These are phyloP conservation scores for Epinephelus malabaricus DNA, from an alignment of 2,797 vertebrate genomes.

Conservation along the genomic window DNA sequence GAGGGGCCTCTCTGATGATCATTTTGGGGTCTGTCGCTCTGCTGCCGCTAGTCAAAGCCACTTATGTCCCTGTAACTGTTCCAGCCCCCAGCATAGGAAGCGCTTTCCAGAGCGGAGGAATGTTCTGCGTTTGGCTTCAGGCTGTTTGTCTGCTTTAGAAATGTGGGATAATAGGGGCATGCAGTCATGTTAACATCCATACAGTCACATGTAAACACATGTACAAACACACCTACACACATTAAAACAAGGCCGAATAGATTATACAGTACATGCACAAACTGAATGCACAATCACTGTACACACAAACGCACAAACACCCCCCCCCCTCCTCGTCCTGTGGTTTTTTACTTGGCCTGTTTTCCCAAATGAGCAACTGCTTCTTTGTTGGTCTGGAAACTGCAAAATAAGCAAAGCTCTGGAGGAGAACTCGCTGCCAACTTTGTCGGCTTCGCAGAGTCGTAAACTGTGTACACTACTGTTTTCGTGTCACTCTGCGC, in stretches of 20 bases:
- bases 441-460: slow-evolving; percentile 40
- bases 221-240: slow-evolving; percentile 1
- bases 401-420: slow-evolving; percentile 68
- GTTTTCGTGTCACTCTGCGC: slow-evolving; percentile 45
- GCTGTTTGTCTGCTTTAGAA: slow-evolving; percentile 67
- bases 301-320: slow-evolving; percentile 34
- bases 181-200: slow-evolving; percentile 33
- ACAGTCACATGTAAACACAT: slow-evolving; percentile 5
- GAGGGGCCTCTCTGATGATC: slow-evolving; percentile 24
- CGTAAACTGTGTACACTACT: slow-evolving; percentile 40
- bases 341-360: slow-evolving; percentile 37
- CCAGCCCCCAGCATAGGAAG: slow-evolving; percentile 45
- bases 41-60: slow-evolving; percentile 50
- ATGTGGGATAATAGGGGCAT: slow-evolving; percentile 48
- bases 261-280: slow-evolving; percentile 27
- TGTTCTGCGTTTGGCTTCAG: slow-evolving; percentile 62
- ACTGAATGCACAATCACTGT: slow-evolving; percentile 10
- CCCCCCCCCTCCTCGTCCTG: slow-evolving; percentile 13
- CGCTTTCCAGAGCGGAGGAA: slow-evolving; percentile 60
- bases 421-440: slow-evolving; percentile 50
- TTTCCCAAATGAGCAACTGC: slow-evolving; percentile 59
- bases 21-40: slow-evolving; percentile 34
- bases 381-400: slow-evolving; percentile 70
- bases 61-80: slow-evolving; percentile 46
- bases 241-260: slow-evolving; percentile 14